Evolutionary conservation across 2,888 invertebrate genomes (phyloP).

Genomic region (Pyrgus malvae): DNA sequence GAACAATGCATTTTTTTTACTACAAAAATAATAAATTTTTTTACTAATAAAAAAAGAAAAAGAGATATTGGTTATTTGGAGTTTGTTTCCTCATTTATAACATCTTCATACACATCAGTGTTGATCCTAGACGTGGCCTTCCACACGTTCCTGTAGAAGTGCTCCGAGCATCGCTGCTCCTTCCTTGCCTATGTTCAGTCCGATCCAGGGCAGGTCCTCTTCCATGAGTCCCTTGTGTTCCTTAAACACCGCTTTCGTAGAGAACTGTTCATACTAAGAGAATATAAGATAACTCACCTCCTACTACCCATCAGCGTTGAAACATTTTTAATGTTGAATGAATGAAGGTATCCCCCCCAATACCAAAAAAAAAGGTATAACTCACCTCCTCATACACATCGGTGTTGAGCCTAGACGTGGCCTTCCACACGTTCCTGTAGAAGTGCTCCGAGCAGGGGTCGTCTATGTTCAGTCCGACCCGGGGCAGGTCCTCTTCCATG

Average conservation of each 20-base stretch:
- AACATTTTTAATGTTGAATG: too few species aligned
- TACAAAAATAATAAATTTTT: too few species aligned
- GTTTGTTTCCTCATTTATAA: too few species aligned
- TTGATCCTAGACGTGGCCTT: conserved; percentile 89
- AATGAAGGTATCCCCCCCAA: too few species aligned
- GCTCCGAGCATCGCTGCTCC: conserved; percentile 88
- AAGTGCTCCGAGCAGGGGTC: conserved; percentile 93
- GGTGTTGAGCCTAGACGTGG: conserved; percentile 91
- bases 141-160: conserved; percentile 94
- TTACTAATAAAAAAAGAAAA: too few species aligned
- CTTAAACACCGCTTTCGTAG: conserved; percentile 92
- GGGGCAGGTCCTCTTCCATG: conserved; percentile 68
- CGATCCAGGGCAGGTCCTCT: conserved; percentile 66
- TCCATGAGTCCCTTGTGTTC: conserved; percentile 92
- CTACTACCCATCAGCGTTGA: too few species aligned
- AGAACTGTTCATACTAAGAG: conserved; percentile 88
- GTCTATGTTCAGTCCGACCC: conserved; percentile 82
- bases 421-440: conserved; percentile 92
- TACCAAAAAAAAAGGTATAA: neutral
- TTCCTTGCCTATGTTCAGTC: conserved; percentile 88
- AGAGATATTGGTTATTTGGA: too few species aligned
- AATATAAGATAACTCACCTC: too few species aligned
- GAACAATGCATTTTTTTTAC: too few species aligned
- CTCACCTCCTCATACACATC: conserved; percentile 90
- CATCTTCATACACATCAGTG: conserved; percentile 93